These are phyloP conservation scores for Charanyca ferruginea DNA, from an alignment of 2,888 invertebrate species.

Conservation along the genomic window DNA sequence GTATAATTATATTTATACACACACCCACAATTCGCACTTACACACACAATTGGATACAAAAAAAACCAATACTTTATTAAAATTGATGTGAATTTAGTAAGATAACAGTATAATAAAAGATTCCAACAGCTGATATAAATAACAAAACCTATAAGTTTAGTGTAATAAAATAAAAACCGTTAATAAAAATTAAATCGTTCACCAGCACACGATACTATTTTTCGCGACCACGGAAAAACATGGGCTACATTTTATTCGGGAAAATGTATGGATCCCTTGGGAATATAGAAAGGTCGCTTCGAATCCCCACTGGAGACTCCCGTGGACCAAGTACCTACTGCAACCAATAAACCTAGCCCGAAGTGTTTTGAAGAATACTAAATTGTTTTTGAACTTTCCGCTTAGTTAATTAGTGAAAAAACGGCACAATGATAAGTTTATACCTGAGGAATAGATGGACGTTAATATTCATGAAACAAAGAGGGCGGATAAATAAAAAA, in stretches of 20 bases:
- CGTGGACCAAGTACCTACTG: slow-evolving; percentile 36
- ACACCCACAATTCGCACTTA: too few relatives aligned
- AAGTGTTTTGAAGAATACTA: slow-evolving; percentile 49
- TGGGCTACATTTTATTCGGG: slow-evolving; percentile 50
- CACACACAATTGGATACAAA: too few relatives aligned
- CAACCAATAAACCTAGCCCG: slow-evolving; percentile 18
- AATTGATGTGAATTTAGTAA: too few relatives aligned
- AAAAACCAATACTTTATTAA: too few relatives aligned
- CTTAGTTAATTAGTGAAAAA: slow-evolving; percentile 41
- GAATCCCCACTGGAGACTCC: slow-evolving; percentile 6
- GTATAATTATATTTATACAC: too few relatives aligned
- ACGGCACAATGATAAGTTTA: slow-evolving; percentile 21
- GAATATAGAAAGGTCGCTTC: slow-evolving; percentile 40
- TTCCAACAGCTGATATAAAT: background rate
- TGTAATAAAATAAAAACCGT: slow-evolving; percentile 26
- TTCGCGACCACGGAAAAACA: slow-evolving; percentile 21
- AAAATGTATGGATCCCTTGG: slow-evolving; percentile 54
- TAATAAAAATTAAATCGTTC: slow-evolving; percentile 23
- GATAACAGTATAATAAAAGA: background rate
- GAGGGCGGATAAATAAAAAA: slow-evolving; percentile 18
- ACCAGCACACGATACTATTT: slow-evolving; percentile 18
- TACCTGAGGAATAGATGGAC: slow-evolving; percentile 8
- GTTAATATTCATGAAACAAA: slow-evolving; percentile 53
- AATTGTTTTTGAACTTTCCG: slow-evolving; percentile 45
- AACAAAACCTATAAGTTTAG: background rate